Percentiles rank a stretch among this genome's conserved stretches.
phyloP scores from a whole-genome alignment of 2,888 invertebrate genomes.

The Drosophila pegasa region DNA sequence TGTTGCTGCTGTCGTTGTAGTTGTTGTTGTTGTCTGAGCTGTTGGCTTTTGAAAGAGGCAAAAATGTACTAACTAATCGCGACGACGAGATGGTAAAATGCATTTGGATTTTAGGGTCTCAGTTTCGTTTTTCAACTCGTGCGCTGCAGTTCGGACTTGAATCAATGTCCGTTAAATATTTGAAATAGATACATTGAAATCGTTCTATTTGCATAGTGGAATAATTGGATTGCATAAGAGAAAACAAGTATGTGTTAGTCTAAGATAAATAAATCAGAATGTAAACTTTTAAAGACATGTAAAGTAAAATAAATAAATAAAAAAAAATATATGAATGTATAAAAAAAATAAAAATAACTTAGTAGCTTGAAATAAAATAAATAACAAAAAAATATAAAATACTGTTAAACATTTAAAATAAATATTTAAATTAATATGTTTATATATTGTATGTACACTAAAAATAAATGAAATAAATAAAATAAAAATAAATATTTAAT shows the following conservation, averaged over 20 bases:
- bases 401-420: too few relatives aligned
- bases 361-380: too few relatives aligned
- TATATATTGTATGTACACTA: too few relatives aligned
- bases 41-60: conserved; percentile 58
- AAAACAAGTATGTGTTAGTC: background rate
- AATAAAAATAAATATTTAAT: too few relatives aligned
- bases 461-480: too few relatives aligned
- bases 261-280: background rate
- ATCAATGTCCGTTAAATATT: conserved; percentile 5
- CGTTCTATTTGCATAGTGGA: background rate
- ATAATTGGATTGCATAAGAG: too few relatives aligned
- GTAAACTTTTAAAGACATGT: too few relatives aligned
- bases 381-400: too few relatives aligned
- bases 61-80: conserved; percentile 31
- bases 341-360: background rate
- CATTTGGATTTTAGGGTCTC: conserved; percentile 46
- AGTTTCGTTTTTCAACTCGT: conserved; percentile 65
- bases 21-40: conserved; percentile 29
- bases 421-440: too few relatives aligned
- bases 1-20: conserved; percentile 24
- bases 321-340: background rate
- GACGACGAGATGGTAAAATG: conserved; percentile 41
- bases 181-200: background rate
- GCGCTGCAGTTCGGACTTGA: conserved; percentile 54
- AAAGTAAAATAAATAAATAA: background rate